Evolutionary conservation across 2,797 vertebrate genomes (phyloP).

Genomic region (Octomys mimax): DNA sequence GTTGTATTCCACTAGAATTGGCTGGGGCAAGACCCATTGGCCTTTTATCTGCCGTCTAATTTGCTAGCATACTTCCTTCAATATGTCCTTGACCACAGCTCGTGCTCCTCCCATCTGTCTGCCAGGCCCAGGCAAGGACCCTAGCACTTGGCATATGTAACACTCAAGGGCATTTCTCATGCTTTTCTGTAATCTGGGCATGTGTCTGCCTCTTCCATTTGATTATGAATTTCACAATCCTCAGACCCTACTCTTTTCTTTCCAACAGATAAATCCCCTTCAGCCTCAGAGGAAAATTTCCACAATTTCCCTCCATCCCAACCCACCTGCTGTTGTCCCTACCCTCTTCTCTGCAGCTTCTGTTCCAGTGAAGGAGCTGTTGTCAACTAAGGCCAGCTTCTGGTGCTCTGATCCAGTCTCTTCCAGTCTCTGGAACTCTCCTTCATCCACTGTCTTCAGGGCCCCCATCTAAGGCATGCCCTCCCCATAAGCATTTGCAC

Average conservation of each 20-base stretch:
- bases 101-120: not conserved
- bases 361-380: not conserved
- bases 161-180: not conserved
- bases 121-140: not conserved
- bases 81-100: not conserved
- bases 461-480: not conserved
- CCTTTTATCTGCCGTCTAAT: not conserved
- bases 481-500: not conserved
- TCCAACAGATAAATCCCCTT: not conserved
- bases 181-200: not conserved
- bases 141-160: not conserved
- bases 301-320: not conserved
- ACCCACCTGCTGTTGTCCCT: not conserved
- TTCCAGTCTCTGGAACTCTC: not conserved
- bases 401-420: not conserved
- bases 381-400: not conserved
- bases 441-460: not conserved
- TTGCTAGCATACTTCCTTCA: constrained; percentile 1
- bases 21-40: not conserved
- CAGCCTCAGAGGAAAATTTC: not conserved
- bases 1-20: not conserved
- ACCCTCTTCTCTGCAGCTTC: not conserved
- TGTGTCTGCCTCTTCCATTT: not conserved
- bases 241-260: not conserved
- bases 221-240: too few relatives aligned